Evolutionary conservation across 2,113 vertebrate species (phyloP).

Genomic region (Bos indicus): DNA sequence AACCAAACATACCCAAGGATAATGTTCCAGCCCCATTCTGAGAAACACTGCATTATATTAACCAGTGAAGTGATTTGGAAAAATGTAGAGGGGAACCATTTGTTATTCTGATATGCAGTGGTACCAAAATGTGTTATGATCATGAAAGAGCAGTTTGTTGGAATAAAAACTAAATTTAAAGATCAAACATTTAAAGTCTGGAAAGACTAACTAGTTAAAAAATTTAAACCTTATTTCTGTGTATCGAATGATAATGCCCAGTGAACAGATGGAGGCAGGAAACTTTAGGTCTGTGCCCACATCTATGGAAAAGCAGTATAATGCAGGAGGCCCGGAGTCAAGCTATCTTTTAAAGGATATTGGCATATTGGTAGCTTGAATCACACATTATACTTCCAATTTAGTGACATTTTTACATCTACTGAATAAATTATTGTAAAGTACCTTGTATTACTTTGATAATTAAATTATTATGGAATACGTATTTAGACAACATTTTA

Average conservation of each 20-base stretch:
- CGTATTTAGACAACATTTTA: conserved; percentile 64
- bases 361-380: conserved; percentile 46
- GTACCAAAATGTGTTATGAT: conserved; percentile 59
- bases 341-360: conserved; percentile 53
- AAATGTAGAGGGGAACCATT: conserved; percentile 6
- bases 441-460: conserved; percentile 44
- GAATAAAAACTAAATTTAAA: conserved; percentile 71
- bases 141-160: conserved; percentile 73
- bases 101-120: conserved; percentile 6
- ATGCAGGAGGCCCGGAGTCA: conserved; percentile 26
- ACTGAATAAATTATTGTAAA: conserved; percentile 67
- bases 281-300: conserved; percentile 48
- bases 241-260: conserved; percentile 50
- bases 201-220: conserved; percentile 58
- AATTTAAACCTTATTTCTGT: conserved; percentile 53
- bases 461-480: conserved; percentile 50
- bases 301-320: conserved; percentile 37
- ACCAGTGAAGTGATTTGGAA: neutral
- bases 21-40: neutral
- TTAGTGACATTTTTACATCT: conserved; percentile 65
- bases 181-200: conserved; percentile 71
- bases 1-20: neutral
- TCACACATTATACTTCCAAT: conserved; percentile 45
- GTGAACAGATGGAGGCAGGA: conserved; percentile 65
- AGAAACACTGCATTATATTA: neutral